Base-by-base conservation (phyloP, 2,113 vertebrate genomes). In the Prunella fulvescens region DNA sequence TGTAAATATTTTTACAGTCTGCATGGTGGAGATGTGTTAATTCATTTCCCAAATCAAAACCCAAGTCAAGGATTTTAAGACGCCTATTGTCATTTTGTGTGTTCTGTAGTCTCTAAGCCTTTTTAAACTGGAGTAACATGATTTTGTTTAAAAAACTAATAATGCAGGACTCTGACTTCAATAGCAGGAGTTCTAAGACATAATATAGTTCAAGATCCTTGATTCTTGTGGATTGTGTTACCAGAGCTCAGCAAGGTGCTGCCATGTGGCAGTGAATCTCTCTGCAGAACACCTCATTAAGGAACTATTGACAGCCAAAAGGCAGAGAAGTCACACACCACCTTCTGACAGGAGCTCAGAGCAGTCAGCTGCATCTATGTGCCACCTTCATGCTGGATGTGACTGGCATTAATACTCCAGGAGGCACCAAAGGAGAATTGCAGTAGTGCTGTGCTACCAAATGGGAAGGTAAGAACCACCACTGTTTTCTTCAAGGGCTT, bases 1-100 rank as follows among this genome's bases (percentile, higher is more conserved):
- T 87, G 58, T 89, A 95, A 96, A 77, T 62, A 57, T 88, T 95
- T 95, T 78, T 83, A 54, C 89, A 95, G 31, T 81, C 67, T 80
- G 2, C 8, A 0, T 29, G 60, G 44, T 91, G 64, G 40, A 81
- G 76, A 67, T 70, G 51, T 58, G 39, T 82, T 79, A 9, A 37
- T 72, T 91, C 42, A 18, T 84, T 90, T 92, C 65, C 33, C 23
- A 53, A 81, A 53, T 78, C 79, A 88, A 93, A 86, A 77, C 8
- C 5, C 17, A 56, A 86, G 60, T 58, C 20, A 50, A 56, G 77
- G 40, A 45, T 92, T 56, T 92, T 48, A 33, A 86, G 33, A 28
- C 39, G 88, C 26, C 39, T 62, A 11, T 14, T 78, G 33, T 64
- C n/a, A 51, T 67, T 64, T 14, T 31, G 29, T 9, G 15, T 0